phyloP scores from a whole-genome alignment of 1,140 invertebrate genomes.

The Mya arenaria region DNA sequence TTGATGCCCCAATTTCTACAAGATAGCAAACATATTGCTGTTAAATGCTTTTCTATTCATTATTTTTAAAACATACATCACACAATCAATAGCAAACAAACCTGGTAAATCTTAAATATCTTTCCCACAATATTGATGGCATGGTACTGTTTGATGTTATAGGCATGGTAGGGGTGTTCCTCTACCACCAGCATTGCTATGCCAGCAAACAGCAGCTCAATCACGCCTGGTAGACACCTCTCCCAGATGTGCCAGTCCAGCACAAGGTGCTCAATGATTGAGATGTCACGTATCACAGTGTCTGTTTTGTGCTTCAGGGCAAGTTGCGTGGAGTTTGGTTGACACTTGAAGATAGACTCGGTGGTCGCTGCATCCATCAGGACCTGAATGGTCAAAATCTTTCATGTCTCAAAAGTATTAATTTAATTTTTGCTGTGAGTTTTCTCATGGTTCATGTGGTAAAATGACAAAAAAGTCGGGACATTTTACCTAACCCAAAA shows the following conservation, averaged over 20 bases:
- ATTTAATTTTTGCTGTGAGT: too few species aligned
- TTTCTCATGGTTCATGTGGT: too few species aligned
- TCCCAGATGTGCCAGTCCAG: conserved; percentile 85
- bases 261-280: conserved; percentile 80
- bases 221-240: conserved; percentile 39
- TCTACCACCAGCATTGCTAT: conserved; percentile 84
- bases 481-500: too few species aligned
- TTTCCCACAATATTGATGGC: conserved; percentile 84
- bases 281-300: conserved; percentile 71
- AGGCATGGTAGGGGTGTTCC: conserved; percentile 85
- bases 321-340: conserved; percentile 46
- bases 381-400: too few species aligned
- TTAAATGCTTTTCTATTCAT: too few species aligned
- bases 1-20: too few species aligned
- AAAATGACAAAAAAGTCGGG: too few species aligned
- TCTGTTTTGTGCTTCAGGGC: conserved; percentile 64
- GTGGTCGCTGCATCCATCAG: conserved; percentile 74
- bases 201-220: conserved; percentile 69
- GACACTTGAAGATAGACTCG: conserved; percentile 70
- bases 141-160: conserved; percentile 87
- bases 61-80: too few species aligned
- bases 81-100: too few species aligned
- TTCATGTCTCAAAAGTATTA: too few species aligned
- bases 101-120: conserved; percentile 87
- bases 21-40: too few species aligned